These are phyloP conservation scores for Neomicropteryx cornuta DNA, from an alignment of 1,140 invertebrate species.

Conservation along the genomic window DNA sequence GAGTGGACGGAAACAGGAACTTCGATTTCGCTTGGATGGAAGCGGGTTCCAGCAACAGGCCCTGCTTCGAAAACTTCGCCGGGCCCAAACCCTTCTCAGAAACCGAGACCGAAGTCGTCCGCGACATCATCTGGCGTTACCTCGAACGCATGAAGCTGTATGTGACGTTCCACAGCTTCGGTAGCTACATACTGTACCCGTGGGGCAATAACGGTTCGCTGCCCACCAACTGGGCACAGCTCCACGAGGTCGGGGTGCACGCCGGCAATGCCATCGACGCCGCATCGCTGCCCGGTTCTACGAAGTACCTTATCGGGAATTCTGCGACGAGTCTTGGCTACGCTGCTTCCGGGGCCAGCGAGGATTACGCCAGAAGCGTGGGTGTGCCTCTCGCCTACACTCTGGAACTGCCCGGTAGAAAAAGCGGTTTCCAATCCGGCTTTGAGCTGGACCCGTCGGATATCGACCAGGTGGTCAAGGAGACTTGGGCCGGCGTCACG, in stretches of 20 bases:
- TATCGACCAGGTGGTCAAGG: conserved; percentile 46
- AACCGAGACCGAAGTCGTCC: conserved; percentile 45
- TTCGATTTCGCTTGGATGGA: conserved; percentile 43
- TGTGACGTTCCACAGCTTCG: conserved; percentile 58
- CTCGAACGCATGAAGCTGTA: conserved; percentile 47
- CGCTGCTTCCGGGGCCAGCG: conserved; percentile 41
- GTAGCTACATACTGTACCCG: conserved; percentile 58
- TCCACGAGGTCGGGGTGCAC: conserved; percentile 24
- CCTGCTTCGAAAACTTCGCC: conserved; percentile 61
- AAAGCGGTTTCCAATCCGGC: conserved; percentile 41
- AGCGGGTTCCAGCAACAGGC: conserved; percentile 39
- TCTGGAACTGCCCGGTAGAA: conserved; percentile 53
- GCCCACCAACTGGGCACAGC: conserved; percentile 21
- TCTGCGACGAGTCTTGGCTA: conserved; percentile 45
- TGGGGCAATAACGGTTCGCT: conserved; percentile 55
- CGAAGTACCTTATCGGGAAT: conserved; percentile 46
- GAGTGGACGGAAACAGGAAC: conserved; percentile 48
- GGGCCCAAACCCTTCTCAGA: conserved; percentile 63
- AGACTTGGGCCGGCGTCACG: conserved; percentile 62
- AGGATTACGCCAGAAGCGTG: conserved; percentile 52
- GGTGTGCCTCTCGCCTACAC: conserved; percentile 54
- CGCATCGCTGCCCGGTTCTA: conserved; percentile 22
- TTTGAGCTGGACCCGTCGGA: conserved; percentile 54
- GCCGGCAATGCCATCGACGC: conserved; percentile 35
- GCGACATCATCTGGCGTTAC: conserved; percentile 35